Evolutionary conservation across 1,140 invertebrate genomes (phyloP).

Genomic region (Pemphigus obesinymphae): DNA sequence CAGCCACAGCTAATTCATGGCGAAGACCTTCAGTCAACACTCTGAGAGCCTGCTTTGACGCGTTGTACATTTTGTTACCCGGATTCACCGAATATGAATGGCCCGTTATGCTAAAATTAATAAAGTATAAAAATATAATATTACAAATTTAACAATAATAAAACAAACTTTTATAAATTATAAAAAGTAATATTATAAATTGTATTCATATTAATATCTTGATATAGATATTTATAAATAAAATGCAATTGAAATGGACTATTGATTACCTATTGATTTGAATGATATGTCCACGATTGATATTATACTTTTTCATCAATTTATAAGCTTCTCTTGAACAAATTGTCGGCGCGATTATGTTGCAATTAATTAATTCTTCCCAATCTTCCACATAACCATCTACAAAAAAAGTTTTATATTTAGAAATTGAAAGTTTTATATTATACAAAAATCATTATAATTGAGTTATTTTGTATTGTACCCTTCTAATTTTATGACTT

Average conservation of each 20-base stretch:
- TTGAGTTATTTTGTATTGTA: too few species aligned
- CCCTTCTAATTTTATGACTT: too few species aligned
- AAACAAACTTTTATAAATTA: background rate
- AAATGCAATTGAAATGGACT: too few species aligned
- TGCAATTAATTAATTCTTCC: conserved; percentile 7
- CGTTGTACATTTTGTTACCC: conserved; percentile 23
- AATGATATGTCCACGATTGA: conserved; percentile 1
- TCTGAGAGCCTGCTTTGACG: conserved; percentile 19
- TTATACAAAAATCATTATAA: too few species aligned
- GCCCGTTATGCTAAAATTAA: background rate
- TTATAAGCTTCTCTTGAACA: conserved; percentile 20
- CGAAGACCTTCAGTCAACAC: conserved; percentile 21
- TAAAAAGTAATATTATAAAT: background rate
- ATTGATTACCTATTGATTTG: conserved; percentile 6
- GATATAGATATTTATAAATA: too few species aligned
- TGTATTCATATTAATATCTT: too few species aligned
- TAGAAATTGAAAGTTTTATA: too few species aligned
- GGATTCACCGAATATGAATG: conserved; percentile 26
- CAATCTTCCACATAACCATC: background rate
- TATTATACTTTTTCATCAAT: conserved; percentile 5
- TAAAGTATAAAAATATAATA: background rate
- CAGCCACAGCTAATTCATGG: background rate
- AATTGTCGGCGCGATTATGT: background rate
- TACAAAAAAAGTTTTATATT: too few species aligned
- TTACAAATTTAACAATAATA: background rate